A percentile compares a stretch with the other conserved stretches of the same genome.
Conservation (phyloP, 2,797 vertebrate genomes). For the Xenops minutus region DNA sequence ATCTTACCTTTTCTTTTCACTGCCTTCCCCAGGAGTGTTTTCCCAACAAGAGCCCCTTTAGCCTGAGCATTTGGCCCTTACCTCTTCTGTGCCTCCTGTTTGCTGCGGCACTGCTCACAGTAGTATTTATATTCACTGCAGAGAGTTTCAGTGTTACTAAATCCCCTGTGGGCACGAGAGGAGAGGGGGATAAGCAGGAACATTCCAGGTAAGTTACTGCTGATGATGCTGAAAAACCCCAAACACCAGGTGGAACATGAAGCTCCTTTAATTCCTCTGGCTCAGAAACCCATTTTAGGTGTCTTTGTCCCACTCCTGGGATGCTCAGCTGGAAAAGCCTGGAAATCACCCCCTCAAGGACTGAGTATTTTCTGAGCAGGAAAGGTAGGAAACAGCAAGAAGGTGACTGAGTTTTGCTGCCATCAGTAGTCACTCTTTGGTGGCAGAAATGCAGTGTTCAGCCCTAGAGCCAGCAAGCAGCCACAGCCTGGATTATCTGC, state of each 20-base stretch:
- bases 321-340: background rate
- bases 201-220: background rate
- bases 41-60: background rate
- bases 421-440: background rate
- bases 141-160: slow-evolving; percentile 92
- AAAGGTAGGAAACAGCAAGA: background rate
- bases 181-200: background rate
- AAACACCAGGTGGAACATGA: background rate
- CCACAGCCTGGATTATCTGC: background rate
- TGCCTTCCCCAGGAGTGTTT: background rate
- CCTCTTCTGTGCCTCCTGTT: slow-evolving; percentile 94
- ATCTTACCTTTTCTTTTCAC: fast-evolving
- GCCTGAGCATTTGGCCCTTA: slow-evolving; percentile 38
- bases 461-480: background rate
- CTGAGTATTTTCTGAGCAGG: background rate
- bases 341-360: background rate
- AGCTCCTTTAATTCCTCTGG: background rate
- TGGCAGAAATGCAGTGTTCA: background rate
- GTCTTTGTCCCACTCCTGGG: background rate
- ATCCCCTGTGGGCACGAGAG: slow-evolving; percentile 78
- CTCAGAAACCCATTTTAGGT: background rate
- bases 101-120: slow-evolving; percentile 93
- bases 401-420: background rate
- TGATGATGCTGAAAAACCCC: background rate
- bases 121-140: slow-evolving; percentile 94